Percentiles rank a stretch among this genome's conserved stretches.
These are phyloP conservation scores for Sarcophilus harrisii DNA, from an alignment of 2,797 vertebrate genomes.

Conservation along the genomic window DNA sequence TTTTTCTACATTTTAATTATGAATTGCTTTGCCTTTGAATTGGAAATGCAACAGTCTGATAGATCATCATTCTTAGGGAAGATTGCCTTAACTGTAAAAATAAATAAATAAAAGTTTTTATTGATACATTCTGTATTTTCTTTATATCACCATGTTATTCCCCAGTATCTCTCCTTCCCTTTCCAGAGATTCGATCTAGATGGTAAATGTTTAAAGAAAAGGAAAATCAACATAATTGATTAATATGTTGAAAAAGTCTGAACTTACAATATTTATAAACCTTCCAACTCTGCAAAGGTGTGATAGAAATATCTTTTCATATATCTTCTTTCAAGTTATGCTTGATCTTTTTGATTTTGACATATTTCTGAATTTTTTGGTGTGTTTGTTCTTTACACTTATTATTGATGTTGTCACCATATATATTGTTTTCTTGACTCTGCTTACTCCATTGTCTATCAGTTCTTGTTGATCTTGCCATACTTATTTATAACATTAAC, in stretches of 20 bases:
- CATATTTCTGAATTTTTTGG: background rate
- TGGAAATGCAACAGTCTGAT: conserved; percentile 8
- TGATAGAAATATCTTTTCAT: background rate
- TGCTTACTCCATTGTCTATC: background rate
- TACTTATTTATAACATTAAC: background rate
- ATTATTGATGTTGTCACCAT: background rate
- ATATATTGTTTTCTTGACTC: background rate
- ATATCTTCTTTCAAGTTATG: background rate
- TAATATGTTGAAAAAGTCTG: background rate
- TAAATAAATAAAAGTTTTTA: background rate
- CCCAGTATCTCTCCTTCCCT: background rate
- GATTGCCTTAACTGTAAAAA: background rate
- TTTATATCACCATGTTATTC: background rate
- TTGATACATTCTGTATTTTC: background rate
- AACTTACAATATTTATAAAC: background rate
- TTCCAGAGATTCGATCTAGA: background rate
- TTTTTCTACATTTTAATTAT: conserved; percentile 59
- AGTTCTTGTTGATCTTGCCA: background rate
- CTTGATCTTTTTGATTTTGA: background rate
- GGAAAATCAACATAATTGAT: background rate
- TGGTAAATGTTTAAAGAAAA: background rate
- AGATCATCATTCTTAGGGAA: conserved; percentile 8
- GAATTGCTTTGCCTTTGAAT: conserved; percentile 37
- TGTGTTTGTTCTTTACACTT: background rate
- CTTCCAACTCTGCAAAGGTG: background rate